Evolutionary conservation across 1,140 invertebrate species (phyloP).

Genomic region (Lordiphosa collinella): DNA sequence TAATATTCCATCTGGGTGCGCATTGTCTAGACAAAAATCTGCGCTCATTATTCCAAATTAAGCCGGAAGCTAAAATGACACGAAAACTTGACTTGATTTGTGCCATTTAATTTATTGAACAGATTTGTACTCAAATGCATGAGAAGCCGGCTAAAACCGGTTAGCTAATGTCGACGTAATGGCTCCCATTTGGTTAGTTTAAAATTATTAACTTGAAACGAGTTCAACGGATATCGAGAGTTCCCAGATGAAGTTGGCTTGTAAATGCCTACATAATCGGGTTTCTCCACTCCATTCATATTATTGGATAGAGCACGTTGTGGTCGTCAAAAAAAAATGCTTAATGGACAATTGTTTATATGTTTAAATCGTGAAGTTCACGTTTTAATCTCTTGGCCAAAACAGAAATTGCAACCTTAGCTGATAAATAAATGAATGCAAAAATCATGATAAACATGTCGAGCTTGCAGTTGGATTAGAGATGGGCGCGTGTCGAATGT

Average conservation of each 20-base stretch:
- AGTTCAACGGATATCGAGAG: conserved; percentile 55
- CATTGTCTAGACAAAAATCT: conserved; percentile 18
- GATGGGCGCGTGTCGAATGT: no score
- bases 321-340: conserved; percentile 1
- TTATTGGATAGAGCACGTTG: conserved; percentile 21
- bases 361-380: conserved; percentile 8
- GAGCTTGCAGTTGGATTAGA: no score
- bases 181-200: no score
- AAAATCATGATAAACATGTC: no score
- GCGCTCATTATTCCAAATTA: conserved; percentile 3
- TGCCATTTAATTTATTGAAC: conserved; percentile 39
- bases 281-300: background rate
- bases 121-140: conserved; percentile 14
- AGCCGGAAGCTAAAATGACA: conserved; percentile 7
- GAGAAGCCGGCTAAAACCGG: conserved; percentile 34
- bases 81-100: conserved; percentile 46
- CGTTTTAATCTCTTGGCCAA: conserved; percentile 26
- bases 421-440: no score
- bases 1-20: conserved; percentile 25
- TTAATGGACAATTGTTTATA: conserved; percentile 14
- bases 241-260: conserved; percentile 22
- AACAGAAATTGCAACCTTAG: background rate
- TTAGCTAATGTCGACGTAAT: conserved; percentile 31
- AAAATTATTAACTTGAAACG: no score
- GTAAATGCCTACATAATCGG: conserved; percentile 22